phyloP scores from a whole-genome alignment of 2,113 vertebrate genomes.

The Thamnophis sirtalis region DNA sequence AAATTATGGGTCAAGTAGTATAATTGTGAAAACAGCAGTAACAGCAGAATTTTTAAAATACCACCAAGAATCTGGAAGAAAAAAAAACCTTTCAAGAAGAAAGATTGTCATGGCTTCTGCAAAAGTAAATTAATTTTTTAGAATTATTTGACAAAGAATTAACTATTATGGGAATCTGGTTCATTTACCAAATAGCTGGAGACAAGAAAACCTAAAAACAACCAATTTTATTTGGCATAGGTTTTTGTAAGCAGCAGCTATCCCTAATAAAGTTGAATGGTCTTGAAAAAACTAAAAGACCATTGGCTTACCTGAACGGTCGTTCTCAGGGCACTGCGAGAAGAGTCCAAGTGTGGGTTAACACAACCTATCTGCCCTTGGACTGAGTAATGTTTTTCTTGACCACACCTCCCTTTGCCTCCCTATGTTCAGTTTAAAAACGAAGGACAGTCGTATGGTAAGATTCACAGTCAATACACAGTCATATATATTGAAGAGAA shows the following conservation, averaged over 20 bases:
- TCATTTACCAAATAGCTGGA: background rate
- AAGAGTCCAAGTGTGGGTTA: too few species aligned
- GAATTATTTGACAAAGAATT: background rate
- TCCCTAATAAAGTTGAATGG: background rate
- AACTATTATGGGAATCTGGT: background rate
- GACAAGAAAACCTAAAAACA: background rate
- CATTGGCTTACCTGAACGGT: too few species aligned
- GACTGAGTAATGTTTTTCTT: too few species aligned
- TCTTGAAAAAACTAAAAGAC: background rate
- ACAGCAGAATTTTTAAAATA: background rate
- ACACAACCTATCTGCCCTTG: too few species aligned
- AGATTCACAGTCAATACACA: too few species aligned
- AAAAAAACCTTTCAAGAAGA: background rate
- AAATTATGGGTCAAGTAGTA: background rate
- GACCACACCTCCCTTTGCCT: too few species aligned
- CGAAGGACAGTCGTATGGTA: too few species aligned
- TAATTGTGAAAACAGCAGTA: background rate
- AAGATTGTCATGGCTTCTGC: background rate
- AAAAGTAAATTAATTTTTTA: background rate
- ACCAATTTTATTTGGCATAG: background rate
- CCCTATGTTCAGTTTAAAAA: too few species aligned
- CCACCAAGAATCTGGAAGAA: background rate
- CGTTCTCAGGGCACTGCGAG: too few species aligned
- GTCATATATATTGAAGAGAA: too few species aligned
- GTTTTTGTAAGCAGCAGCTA: background rate